A percentile compares a stretch with the other conserved stretches of the same genome.
phyloP scores from a whole-genome alignment of 2,888 invertebrate genomes.

The Micoletzkya japonica region DNA sequence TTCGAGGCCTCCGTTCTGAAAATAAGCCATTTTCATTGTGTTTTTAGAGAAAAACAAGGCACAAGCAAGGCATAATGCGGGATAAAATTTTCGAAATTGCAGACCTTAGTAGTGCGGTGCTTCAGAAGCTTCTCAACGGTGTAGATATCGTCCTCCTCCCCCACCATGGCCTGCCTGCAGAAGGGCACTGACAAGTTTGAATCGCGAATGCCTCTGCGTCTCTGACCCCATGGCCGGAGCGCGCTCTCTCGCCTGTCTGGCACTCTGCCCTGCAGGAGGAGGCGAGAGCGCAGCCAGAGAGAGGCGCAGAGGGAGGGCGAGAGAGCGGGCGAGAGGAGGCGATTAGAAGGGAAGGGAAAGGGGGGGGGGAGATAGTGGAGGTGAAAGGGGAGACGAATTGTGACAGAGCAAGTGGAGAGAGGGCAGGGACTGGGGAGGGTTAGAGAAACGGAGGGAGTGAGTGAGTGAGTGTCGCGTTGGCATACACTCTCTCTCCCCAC shows the following conservation, averaged over 20 bases:
- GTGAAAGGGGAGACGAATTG: background rate
- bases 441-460: background rate
- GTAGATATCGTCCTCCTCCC: background rate
- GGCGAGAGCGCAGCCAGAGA: background rate
- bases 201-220: conserved; percentile 20
- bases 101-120: background rate
- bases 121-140: background rate
- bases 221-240: background rate
- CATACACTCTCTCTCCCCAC: conserved; percentile 3
- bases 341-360: background rate
- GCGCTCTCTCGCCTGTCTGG: conserved; percentile 2
- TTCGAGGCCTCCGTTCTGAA: background rate
- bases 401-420: background rate
- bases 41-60: too few relatives aligned
- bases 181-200: too few relatives aligned
- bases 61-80: too few relatives aligned
- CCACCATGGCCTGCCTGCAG: background rate
- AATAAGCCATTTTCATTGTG: background rate
- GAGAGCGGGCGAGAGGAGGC: background rate
- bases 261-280: background rate
- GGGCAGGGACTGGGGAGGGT: background rate
- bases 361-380: background rate
- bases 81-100: background rate
- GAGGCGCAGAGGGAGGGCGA: background rate
- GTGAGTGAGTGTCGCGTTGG: conserved; percentile 1